Base-by-base conservation (phyloP, 2,797 vertebrate genomes). In the Oryzias dopingdopingensis region DNA sequence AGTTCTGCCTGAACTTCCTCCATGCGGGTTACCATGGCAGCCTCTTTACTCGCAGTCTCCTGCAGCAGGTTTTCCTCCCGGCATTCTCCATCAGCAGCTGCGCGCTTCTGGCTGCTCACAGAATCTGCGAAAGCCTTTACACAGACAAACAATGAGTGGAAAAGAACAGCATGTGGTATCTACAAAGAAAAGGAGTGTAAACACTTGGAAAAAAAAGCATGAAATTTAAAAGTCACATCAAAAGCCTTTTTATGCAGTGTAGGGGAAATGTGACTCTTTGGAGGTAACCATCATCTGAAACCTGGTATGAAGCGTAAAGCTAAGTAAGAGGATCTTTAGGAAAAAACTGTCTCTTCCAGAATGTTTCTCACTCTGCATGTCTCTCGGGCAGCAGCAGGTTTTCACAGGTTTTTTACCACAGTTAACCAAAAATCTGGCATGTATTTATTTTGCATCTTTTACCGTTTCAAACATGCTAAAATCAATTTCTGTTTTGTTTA, bases 41-140 rank as follows among this genome's bases (percentile, higher is more conserved):
- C 93, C 88, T 95, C 94, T 82, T 92, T 94, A n/a, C 76, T 88
- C 52, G 93, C 93, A 0, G 92, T 92, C 85, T 95, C 94, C 74
- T 91, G 91, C 29, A 95, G 82, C 56, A 95, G 74, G 17, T 49
- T 87, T 78, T 95, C 94, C 69, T 94, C 94, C 59, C 93, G 82
- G 75, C 80, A 93, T 77, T 95, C 93, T 50, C 94, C 93, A 72
- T 93, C 93, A 43, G 91, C 93, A 20, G 90, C 91, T 45, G 92
- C 93, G 56, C 92, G 91, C 59, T 94, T 94, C 51, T 94, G 93
- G 77, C 87, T 92, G 83, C 79, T 93, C 68, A 93, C 86, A 7
- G 92, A 89, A 70, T 95, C 94, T 13, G 89, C 86, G 68, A 95
- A 89, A 20, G 93, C 93, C 94, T 94, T 75, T 1, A 75, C 14